These are phyloP conservation scores for Intellagama lesueurii DNA, from an alignment of 2,797 vertebrate genomes.

Conservation along the genomic window DNA sequence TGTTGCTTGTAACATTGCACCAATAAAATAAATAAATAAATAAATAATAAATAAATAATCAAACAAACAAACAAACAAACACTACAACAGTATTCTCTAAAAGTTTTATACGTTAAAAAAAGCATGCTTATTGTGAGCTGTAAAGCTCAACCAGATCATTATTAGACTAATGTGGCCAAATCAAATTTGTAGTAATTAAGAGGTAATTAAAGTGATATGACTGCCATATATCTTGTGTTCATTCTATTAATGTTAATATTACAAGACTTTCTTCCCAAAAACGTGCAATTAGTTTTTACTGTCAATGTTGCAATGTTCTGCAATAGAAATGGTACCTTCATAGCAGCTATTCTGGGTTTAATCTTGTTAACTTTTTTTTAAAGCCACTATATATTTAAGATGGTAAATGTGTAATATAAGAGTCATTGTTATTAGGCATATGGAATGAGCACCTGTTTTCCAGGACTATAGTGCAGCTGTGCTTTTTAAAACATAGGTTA, in stretches of 20 bases:
- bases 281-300: not conserved
- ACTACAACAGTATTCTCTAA: slow-evolving; percentile 19
- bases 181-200: not conserved
- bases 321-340: not conserved
- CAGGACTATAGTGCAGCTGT: slow-evolving; percentile 5
- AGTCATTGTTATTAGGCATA: not conserved
- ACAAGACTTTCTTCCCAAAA: not conserved
- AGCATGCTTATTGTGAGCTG: not conserved
- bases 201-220: not conserved
- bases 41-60: too few relatives aligned
- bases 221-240: not conserved
- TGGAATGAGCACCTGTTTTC: not conserved
- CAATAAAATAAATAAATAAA: too few relatives aligned
- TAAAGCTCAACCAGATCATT: not conserved
- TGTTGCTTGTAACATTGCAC: not conserved
- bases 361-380: not conserved
- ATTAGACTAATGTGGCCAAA: not conserved
- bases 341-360: not conserved
- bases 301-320: not conserved
- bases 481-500: not conserved
- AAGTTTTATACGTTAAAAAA: not conserved
- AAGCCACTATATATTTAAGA: not conserved
- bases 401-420: too few relatives aligned
- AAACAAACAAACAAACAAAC: not conserved
- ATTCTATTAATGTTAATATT: not conserved